Percentiles rank a stretch among this genome's conserved stretches.
These are phyloP conservation scores for Stenolophus ochropezus DNA, from an alignment of 2,888 invertebrate species.

Conservation along the genomic window DNA sequence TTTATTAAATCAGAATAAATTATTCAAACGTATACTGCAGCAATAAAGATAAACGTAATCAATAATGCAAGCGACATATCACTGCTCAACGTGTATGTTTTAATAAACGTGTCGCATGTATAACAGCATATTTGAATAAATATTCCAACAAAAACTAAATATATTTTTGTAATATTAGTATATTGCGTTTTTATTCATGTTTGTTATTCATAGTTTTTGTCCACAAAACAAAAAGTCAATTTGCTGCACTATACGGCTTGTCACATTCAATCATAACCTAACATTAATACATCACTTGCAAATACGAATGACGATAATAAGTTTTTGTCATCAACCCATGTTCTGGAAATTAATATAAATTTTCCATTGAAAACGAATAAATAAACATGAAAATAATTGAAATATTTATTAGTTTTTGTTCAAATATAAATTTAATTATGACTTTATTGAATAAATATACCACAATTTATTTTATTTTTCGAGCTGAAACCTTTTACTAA, in stretches of 20 bases:
- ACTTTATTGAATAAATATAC: no score
- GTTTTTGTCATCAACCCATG: no score
- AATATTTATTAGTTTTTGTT: no score
- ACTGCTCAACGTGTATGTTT: background rate
- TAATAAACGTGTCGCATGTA: slow-evolving; percentile 5
- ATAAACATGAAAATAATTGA: no score
- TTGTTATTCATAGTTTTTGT: background rate
- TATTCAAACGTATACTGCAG: background rate
- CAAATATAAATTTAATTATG: no score
- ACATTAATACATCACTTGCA: no score
- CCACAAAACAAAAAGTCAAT: background rate
- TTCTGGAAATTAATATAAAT: no score
- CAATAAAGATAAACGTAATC: slow-evolving; percentile 18
- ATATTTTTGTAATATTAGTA: background rate
- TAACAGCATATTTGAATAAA: slow-evolving; percentile 24
- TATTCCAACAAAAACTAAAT: background rate
- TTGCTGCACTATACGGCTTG: background rate
- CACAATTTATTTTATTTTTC: background rate
- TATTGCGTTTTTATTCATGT: background rate
- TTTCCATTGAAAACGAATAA: no score
- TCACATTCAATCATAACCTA: background rate
- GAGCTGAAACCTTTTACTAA: background rate
- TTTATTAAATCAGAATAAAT: slow-evolving; percentile 25
- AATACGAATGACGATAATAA: no score
- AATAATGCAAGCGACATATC: slow-evolving; percentile 34